A percentile compares a stretch with the other conserved stretches of the same genome.
phyloP scores from a whole-genome alignment of 2,113 vertebrate species.

The Tetrao urogallus region DNA sequence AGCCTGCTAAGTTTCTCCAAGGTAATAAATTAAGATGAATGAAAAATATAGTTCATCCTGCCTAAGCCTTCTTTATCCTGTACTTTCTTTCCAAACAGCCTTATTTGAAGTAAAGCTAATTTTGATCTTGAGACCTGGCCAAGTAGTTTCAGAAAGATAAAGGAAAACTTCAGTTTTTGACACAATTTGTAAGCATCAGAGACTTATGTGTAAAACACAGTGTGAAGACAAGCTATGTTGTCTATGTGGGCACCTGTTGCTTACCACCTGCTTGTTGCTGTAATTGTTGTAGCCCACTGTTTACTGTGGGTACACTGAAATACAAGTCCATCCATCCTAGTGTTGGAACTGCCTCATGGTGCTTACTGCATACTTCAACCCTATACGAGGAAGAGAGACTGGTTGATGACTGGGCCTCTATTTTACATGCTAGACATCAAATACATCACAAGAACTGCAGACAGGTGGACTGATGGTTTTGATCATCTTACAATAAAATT shows the following conservation, averaged over 20 bases:
- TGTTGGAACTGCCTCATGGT: neutral
- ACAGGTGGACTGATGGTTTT: neutral
- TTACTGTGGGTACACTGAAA: neutral
- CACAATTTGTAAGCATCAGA: neutral
- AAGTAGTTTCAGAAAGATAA: neutral
- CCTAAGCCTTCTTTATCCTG: neutral
- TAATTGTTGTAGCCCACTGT: neutral
- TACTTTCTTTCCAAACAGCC: neutral
- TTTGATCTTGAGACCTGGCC: neutral
- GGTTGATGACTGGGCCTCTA: neutral
- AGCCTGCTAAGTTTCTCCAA: neutral
- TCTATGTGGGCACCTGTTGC: neutral
- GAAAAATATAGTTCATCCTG: neutral
- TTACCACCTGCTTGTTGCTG: neutral
- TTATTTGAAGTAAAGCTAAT: neutral
- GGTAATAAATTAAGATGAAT: neutral
- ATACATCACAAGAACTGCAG: neutral
- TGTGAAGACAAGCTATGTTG: neutral
- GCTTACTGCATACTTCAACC: neutral
- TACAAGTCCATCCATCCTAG: neutral
- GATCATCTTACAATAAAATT: neutral
- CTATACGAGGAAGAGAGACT: neutral
- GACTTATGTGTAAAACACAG: neutral
- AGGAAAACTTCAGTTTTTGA: neutral
- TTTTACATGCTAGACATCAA: rapidly evolving